Evolutionary conservation across 2,888 invertebrate genomes (phyloP), one percentile per base, ranked within the genome.

Genomic region (Omphaloscelis lunosa): DNA sequence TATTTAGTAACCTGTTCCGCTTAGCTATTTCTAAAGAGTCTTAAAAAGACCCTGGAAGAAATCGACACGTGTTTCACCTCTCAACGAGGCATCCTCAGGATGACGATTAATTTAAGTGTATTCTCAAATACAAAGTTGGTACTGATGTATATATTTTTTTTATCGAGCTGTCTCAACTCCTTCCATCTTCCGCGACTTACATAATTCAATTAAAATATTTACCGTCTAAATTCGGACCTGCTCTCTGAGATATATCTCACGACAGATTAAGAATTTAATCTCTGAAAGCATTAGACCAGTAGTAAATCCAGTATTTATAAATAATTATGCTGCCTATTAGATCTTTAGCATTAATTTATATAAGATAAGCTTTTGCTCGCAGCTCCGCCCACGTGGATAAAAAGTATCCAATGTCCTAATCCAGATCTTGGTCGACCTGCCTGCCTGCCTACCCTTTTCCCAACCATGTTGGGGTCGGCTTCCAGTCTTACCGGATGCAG

Each of bases 161-260:
- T 41, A 9, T 9, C 1, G 41, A 41, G 9, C 41, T 34, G 34
- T 34, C 34, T 9, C 41, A 8, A 9, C 9, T 41, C 41, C 41
- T 9, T 41, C 9, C 41, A 41, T 41, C 41, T 9, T 41, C 9
- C 41, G 39, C 39, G 39, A 8, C 11, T 65, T 23, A 8, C 4
- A 15, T 39, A 20, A 34, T 39, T 51, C 27, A n/a, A 39, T 56
- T 56, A 4, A 17, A 74, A 66, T 29, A n/a, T 15, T 17, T 63
- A 27, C 1, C 9, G 2, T 48, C 61, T 29, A 27, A 84, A 51
- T 84, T 34, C 82, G 71, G 23, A 11, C 41, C 84, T 84, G 85
- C 15, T 29, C n/a, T 27, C 1, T 0, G 17, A 34, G 41, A 45
- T 51, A 51, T 51, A 63, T 65, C 75, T 75, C 61, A 62, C 17